Conservation (phyloP, 2,113 vertebrate species). For the Tyto alba region DNA sequence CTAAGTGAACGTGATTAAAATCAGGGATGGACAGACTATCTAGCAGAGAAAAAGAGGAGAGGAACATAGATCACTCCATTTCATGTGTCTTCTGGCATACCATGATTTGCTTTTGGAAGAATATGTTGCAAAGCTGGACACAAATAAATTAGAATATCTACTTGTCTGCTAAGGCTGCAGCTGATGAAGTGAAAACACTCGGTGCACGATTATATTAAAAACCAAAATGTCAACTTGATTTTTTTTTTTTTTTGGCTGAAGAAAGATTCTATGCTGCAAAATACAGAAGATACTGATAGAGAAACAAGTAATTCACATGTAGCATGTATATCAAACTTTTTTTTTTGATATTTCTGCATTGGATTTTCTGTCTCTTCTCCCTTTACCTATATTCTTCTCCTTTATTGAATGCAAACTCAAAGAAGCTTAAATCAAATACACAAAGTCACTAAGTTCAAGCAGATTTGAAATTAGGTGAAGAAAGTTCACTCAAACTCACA, state of each 20-base stretch:
- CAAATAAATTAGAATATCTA: neutral
- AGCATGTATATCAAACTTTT: neutral
- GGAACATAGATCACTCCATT: neutral
- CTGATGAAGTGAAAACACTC: neutral
- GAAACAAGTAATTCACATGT: neutral
- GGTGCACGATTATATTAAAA: neutral
- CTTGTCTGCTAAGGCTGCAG: neutral
- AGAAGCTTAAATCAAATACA: constrained; percentile 44
- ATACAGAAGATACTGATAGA: neutral
- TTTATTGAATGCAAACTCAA: constrained; percentile 37
- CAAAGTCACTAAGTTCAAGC: constrained; percentile 33
- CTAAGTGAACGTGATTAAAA: constrained; percentile 3
- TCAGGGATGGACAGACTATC: neutral
- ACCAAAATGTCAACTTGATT: neutral
- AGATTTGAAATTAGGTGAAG: constrained; percentile 52
- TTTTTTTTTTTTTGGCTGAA: neutral
- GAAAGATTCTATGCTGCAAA: neutral
- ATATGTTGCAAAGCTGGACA: neutral
- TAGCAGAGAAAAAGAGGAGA: neutral
- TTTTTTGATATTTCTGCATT: neutral
- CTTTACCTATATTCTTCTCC: neutral
- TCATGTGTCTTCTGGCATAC: neutral
- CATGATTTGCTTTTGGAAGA: neutral
- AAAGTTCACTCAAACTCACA: constrained; percentile 34
- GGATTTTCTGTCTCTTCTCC: neutral